Conservation (phyloP, 2,797 vertebrate species). For the Ambastaia sidthimunki region DNA sequence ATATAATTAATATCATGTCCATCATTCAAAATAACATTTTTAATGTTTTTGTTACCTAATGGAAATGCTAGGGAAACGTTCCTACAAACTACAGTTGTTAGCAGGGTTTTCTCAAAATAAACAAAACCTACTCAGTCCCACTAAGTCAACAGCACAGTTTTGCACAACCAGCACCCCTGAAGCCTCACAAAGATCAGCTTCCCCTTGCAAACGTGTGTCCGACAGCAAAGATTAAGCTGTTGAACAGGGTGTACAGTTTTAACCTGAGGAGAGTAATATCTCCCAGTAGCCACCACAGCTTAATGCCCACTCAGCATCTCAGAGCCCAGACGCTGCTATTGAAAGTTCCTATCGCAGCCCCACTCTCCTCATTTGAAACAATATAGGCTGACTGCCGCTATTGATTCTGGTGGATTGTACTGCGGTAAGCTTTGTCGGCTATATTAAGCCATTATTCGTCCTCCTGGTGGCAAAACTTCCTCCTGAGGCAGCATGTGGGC, state of each 20-base stretch:
- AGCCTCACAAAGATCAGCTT: constrained; percentile 50
- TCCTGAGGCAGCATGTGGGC: constrained; percentile 78
- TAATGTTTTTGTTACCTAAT: not conserved
- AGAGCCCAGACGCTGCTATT: constrained; percentile 68
- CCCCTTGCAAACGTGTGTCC: constrained; percentile 35
- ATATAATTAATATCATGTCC: no score
- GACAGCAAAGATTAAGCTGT: constrained; percentile 51
- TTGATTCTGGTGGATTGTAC: constrained; percentile 84
- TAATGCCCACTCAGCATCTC: constrained; percentile 79
- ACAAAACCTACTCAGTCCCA: constrained; percentile 19
- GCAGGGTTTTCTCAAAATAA: not conserved
- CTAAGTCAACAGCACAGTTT: constrained; percentile 46
- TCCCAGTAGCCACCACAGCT: constrained; percentile 66
- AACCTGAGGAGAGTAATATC: constrained; percentile 58
- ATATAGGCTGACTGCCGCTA: constrained; percentile 81
- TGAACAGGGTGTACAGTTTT: constrained; percentile 54
- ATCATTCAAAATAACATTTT: no score
- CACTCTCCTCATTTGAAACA: constrained; percentile 81
- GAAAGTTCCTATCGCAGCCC: constrained; percentile 77
- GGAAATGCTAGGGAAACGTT: no score
- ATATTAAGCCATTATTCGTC: constrained; percentile 92
- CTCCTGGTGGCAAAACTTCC: constrained; percentile 87
- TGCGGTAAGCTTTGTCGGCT: constrained; percentile 80
- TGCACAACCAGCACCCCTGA: constrained; percentile 45
- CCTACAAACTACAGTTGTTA: no score